Conservation (phyloP, 2,888 invertebrate genomes). For the Scaptomyza parva region DNA sequence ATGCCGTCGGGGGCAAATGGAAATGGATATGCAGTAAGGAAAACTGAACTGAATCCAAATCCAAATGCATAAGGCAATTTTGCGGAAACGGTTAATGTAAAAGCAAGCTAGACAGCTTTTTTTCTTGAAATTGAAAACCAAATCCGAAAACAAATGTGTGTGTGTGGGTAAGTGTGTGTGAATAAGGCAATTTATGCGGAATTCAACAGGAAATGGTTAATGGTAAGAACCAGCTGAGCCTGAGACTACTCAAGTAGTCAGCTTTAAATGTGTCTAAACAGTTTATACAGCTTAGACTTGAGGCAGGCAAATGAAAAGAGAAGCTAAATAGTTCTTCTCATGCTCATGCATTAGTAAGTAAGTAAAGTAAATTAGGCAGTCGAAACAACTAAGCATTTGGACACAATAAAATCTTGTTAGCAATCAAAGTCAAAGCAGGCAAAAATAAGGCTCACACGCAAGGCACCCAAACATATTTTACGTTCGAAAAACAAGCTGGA, state of each 20-base stretch:
- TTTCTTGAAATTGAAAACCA: constrained; percentile 14
- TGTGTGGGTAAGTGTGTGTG: no score
- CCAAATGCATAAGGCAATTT: no score
- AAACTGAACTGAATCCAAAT: no score
- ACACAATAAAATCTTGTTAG: constrained; percentile 63
- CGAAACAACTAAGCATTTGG: constrained; percentile 24
- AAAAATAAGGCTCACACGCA: constrained; percentile 26
- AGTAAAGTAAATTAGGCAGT: constrained; percentile 35
- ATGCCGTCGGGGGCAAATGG: constrained; percentile 8
- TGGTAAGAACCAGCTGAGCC: constrained; percentile 3
- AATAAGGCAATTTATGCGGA: no score
- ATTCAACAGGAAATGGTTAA: not conserved
- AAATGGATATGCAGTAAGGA: constrained; percentile 28
- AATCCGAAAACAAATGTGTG: not conserved
- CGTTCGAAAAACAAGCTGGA: not conserved
- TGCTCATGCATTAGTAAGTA: not conserved
- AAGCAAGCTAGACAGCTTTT: no score
- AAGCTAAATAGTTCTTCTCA: not conserved
- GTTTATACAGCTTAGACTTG: constrained; percentile 11
- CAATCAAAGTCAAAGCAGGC: constrained; percentile 41
- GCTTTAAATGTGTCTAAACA: constrained; percentile 33
- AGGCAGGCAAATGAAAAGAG: not conserved
- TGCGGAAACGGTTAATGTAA: no score
- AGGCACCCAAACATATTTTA: constrained; percentile 19
- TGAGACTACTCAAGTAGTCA: constrained; percentile 7